Base-by-base conservation (phyloP, 2,888 invertebrate species). In the Erannis defoliaria region DNA sequence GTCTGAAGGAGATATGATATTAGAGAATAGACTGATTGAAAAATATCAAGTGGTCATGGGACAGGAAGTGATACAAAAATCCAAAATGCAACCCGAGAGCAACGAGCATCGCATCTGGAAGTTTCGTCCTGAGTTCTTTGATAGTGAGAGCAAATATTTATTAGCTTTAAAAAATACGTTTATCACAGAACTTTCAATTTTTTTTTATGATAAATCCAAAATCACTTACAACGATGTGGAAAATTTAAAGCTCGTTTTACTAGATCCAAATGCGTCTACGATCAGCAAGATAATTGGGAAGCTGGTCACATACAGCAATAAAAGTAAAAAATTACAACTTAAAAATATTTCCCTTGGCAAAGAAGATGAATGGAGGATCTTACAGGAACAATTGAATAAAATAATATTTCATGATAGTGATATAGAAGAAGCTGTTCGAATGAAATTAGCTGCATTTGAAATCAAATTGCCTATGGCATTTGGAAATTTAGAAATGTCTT, bases 21-120 rank as follows among this genome's bases (percentile, higher is more conserved):
- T 79, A 71, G 65, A 72, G 33, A 73, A 75, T 50, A 68, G 76
- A 16, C 55, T 81, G 21, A 70, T 82, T n/a, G 71, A 73, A 68
- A 67, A 66, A 23, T 78, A 78, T 51, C 82, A 81, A 45, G 75
- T 77, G n/a, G 74, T 78, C n/a, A 55, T 81, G 43, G 71, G 72
- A 5, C 67, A 67, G 53, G 49, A 76, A 50, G 80, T 82, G 5
- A 55, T 82, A 14, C 33, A 71, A n/a, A 14, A 19, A 53, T 71
- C 23, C 42, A 55, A n/a, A 46, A 58, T n/a, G 31, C 43, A 43
- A 26, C 16, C 16, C 2, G 37, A 4, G 3, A n/a, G 5, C 37
- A 26, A 51, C 29, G 54, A 49, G 31, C 61, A 53, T 12, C 59
- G 68, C 10, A 38, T 57, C 1, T 75, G 71, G 5, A 69, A 55